Percentiles rank a stretch among this genome's conserved stretches.
These are phyloP conservation scores for Okapia johnstoni DNA, from an alignment of 2,113 vertebrate genomes.

Conservation along the genomic window DNA sequence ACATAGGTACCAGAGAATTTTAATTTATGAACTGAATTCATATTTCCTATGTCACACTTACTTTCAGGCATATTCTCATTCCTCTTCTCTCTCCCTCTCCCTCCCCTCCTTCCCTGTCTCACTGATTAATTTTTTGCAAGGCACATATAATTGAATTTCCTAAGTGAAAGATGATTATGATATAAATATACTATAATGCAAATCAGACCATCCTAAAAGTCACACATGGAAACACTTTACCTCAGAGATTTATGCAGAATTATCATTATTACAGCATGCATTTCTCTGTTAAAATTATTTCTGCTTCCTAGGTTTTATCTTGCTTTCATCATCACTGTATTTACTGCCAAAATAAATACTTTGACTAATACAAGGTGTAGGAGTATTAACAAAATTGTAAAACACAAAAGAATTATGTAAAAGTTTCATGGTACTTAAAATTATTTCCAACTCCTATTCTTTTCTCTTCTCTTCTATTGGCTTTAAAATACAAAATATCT, in stretches of 20 bases:
- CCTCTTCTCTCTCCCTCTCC: not conserved
- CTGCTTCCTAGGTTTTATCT: not conserved
- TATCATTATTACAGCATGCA: not conserved
- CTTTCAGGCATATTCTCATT: not conserved
- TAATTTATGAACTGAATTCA: not conserved
- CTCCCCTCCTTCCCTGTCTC: not conserved
- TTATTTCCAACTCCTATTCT: not conserved
- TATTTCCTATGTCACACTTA: not conserved
- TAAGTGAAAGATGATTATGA: not conserved
- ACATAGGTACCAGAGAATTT: not conserved
- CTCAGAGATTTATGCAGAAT: not conserved
- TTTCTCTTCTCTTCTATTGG: not conserved
- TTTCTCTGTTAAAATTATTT: not conserved
- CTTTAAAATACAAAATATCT: not conserved
- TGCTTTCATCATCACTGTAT: not conserved
- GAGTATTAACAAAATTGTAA: not conserved
- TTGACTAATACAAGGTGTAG: not conserved
- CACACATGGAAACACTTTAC: not conserved
- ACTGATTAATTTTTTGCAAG: not conserved
- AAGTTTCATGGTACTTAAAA: not conserved
- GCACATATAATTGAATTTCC: not conserved
- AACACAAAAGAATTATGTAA: not conserved
- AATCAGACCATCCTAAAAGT: not conserved
- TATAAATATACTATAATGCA: not conserved
- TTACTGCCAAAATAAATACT: not conserved